Conservation (phyloP, 2,113 vertebrate genomes). For the Corydoras maculifer region DNA sequence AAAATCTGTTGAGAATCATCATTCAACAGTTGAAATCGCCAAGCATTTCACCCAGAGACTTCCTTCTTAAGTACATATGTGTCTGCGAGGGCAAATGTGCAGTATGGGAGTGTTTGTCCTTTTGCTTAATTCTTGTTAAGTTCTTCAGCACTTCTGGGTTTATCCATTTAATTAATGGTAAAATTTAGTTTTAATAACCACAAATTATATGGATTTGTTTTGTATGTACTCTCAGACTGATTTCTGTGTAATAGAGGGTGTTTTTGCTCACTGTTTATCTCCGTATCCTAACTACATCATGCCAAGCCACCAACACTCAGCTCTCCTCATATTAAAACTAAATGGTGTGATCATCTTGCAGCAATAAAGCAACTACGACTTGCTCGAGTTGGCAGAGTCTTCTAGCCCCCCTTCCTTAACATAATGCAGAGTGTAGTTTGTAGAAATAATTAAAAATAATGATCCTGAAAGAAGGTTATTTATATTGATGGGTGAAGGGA, state of each 20-base stretch:
- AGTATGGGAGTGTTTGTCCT: neutral
- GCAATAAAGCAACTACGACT: neutral
- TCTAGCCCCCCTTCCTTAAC: neutral
- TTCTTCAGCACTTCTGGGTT: no score
- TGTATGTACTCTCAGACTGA: no score
- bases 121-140: neutral
- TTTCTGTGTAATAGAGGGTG: no score
- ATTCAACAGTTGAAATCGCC: conserved; percentile 20
- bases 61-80: neutral
- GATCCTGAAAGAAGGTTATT: conserved; percentile 53
- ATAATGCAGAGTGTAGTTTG: conserved; percentile 5
- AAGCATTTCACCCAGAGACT: neutral
- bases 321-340: neutral
- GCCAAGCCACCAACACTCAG: neutral
- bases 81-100: neutral
- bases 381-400: neutral
- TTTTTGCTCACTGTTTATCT: no score
- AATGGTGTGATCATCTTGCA: neutral
- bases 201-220: no score
- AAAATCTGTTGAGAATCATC: conserved; percentile 19
- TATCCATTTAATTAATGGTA: no score
- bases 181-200: no score
- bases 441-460: conserved; percentile 40
- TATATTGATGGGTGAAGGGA: conserved; percentile 53
- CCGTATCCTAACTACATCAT: no score